Percentiles rank a stretch among this genome's conserved stretches.
Conservation (phyloP, 2,888 invertebrate genomes). For the Teleiodes luculella region DNA sequence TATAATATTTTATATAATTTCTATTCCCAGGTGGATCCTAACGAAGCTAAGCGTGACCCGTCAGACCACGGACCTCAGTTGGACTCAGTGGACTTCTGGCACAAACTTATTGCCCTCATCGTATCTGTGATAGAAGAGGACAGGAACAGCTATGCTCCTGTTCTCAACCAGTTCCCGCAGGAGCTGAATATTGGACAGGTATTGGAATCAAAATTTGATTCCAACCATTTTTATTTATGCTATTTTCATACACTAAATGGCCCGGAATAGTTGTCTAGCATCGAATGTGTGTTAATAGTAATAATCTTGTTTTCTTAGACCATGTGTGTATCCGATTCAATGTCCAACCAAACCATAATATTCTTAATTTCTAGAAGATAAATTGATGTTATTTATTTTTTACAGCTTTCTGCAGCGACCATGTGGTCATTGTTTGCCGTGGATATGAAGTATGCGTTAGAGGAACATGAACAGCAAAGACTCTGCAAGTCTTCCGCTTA, state of each 20-base stretch:
- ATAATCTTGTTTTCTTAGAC: no score
- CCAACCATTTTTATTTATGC: no score
- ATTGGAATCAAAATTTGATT: not conserved
- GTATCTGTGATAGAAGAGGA: conserved; percentile 99
- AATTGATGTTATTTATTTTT: conserved; percentile 15
- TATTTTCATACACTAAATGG: no score
- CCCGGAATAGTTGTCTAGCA: no score
- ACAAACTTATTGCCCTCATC: conserved; percentile 96
- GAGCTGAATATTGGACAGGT: conserved; percentile 98
- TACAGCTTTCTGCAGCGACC: conserved; percentile 95
- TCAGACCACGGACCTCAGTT: conserved; percentile 92
- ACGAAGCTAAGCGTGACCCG: conserved; percentile 91
- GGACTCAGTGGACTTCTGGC: conserved; percentile 98
- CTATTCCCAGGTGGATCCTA: conserved; percentile 87
- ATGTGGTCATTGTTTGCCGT: conserved; percentile 99
- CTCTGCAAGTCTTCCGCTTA: conserved; percentile 98
- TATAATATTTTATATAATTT: no score
- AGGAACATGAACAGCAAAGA: conserved; percentile 97
- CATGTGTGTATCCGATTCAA: no score
- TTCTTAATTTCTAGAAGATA: no score
- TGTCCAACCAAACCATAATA: no score
- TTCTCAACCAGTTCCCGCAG: conserved; percentile 99
- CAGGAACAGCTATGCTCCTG: conserved; percentile 97
- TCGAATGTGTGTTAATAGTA: no score
- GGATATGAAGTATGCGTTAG: conserved; percentile 97